Evolutionary conservation across 2,113 vertebrate genomes (phyloP).

Genomic region (Alexandromys fortis): DNA sequence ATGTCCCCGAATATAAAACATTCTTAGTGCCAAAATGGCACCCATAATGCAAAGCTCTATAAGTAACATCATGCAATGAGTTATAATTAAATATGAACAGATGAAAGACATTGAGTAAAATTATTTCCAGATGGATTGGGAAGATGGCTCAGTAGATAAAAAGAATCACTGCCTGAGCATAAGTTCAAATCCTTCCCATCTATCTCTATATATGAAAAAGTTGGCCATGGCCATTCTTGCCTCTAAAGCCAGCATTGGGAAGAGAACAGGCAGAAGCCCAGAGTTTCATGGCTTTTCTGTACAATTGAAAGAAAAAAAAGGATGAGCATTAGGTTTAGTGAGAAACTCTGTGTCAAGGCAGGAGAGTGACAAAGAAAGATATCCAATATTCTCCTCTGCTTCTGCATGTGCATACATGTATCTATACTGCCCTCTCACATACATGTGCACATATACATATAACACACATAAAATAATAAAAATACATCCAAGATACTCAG

Average conservation of each 20-base stretch:
- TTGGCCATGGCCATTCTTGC: background rate
- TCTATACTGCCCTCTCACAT: background rate
- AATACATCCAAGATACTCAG: background rate
- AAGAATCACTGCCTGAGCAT: background rate
- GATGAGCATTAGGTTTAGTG: background rate
- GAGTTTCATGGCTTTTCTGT: background rate
- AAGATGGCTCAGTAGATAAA: background rate
- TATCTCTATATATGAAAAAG: too few relatives aligned
- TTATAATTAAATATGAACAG: background rate
- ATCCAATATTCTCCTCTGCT: background rate
- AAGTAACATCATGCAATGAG: background rate
- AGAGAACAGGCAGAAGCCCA: background rate
- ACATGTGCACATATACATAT: background rate
- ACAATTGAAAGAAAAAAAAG: background rate
- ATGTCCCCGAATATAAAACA: background rate
- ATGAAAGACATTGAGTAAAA: background rate
- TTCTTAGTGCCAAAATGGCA: background rate
- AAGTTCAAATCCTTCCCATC: background rate
- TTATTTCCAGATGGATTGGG: background rate
- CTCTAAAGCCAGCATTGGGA: background rate
- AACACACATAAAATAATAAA: background rate
- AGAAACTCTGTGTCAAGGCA: background rate
- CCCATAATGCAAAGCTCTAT: too few relatives aligned
- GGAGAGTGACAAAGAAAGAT: background rate
- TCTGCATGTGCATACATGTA: too few relatives aligned